phyloP scores from a whole-genome alignment of 2,888 invertebrate species.

The Hydroisotoma schaefferi region DNA sequence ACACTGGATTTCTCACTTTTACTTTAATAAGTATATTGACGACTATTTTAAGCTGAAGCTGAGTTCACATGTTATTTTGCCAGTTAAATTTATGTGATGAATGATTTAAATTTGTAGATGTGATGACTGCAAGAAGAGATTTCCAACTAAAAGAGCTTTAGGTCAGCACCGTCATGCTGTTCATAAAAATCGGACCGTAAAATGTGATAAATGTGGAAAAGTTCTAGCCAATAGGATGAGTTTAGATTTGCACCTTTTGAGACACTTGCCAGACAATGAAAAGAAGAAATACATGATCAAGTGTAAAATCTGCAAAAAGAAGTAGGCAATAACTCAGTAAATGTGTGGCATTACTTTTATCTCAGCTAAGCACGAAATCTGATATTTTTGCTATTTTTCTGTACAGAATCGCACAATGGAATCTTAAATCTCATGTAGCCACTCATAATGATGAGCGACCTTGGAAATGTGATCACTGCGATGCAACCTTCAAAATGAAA shows the following conservation, averaged over 20 bases:
- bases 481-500: constrained; percentile 46
- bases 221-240: constrained; percentile 30
- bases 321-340: constrained; percentile 21
- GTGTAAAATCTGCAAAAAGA: constrained; percentile 38
- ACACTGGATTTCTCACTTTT: constrained; percentile 48
- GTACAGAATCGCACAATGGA: constrained; percentile 41
- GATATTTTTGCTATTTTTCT: neutral
- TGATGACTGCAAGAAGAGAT: constrained; percentile 44
- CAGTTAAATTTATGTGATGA: constrained; percentile 8
- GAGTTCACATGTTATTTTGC: neutral
- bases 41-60: neutral
- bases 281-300: constrained; percentile 39
- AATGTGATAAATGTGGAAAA: constrained; percentile 35
- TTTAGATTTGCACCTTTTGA: constrained; percentile 31
- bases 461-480: constrained; percentile 47
- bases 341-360: neutral
- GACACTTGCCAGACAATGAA: constrained; percentile 37
- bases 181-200: constrained; percentile 44
- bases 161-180: constrained; percentile 46
- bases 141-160: constrained; percentile 42
- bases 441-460: constrained; percentile 40
- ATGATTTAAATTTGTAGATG: too few relatives aligned
- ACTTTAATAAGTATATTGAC: constrained; percentile 42
- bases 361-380: neutral
- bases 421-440: constrained; percentile 37